Conservation (phyloP, 2,113 vertebrate genomes). For the Fulica atra region DNA sequence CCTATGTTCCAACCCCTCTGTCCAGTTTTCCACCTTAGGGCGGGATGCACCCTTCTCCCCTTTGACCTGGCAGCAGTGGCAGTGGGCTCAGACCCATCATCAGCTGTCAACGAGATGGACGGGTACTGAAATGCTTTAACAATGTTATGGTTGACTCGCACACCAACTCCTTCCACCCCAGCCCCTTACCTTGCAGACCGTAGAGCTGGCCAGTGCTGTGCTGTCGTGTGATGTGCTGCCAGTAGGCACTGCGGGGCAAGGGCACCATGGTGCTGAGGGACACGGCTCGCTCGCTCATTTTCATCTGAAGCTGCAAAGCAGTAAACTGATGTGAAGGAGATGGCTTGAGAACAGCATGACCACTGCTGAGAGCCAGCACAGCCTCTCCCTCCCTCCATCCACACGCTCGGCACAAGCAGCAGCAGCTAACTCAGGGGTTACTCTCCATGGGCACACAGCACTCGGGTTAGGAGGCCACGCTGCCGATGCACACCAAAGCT, state of each 20-base stretch:
- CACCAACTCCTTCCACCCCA: neutral
- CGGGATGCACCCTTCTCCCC: too few species aligned
- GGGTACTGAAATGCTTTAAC: neutral
- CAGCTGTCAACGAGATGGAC: neutral
- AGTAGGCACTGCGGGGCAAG: conserved; percentile 83
- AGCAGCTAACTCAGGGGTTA: neutral
- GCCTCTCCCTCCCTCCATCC: neutral
- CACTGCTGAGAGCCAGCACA: neutral
- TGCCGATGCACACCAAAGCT: neutral
- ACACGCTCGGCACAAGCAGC: neutral
- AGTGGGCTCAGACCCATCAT: neutral
- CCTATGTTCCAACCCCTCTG: neutral
- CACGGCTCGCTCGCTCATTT: conserved; percentile 75
- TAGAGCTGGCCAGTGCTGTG: conserved; percentile 80
- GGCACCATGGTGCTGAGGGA: conserved; percentile 79
- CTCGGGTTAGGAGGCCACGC: neutral
- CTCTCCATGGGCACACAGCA: neutral
- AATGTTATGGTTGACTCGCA: accelerated
- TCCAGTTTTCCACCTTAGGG: too few species aligned
- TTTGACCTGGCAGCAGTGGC: neutral
- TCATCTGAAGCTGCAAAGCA: conserved; percentile 78
- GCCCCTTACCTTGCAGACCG: conserved; percentile 72
- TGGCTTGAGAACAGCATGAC: accelerated
- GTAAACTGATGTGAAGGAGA: neutral
- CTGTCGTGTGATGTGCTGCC: conserved; percentile 82